Conservation (phyloP, 2,797 vertebrate genomes). For the Diglossa cyanea region DNA sequence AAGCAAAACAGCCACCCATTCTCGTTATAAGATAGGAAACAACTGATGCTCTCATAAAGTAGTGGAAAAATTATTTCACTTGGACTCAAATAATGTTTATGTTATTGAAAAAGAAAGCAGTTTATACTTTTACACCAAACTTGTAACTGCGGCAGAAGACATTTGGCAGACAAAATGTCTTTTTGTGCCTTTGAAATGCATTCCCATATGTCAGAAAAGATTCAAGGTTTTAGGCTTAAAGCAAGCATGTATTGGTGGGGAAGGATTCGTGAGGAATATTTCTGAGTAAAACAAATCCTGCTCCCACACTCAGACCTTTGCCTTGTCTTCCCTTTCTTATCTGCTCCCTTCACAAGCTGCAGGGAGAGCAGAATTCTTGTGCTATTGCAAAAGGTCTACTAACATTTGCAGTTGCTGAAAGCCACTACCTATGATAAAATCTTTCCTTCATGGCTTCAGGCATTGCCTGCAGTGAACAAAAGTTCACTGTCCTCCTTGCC, state of each 20-base stretch:
- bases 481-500: not conserved
- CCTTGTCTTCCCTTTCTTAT: not conserved
- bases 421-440: not conserved
- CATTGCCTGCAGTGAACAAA: not conserved
- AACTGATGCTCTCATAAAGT: not conserved
- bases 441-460: not conserved
- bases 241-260: not conserved
- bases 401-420: not conserved
- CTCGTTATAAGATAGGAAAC: not conserved
- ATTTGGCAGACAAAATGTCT: slow-evolving; percentile 65
- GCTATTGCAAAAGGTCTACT: not conserved
- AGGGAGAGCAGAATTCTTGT: not conserved
- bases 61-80: slow-evolving; percentile 44
- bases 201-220: slow-evolving; percentile 62
- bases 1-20: not conserved
- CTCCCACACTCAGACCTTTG: not conserved
- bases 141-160: slow-evolving; percentile 59
- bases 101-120: slow-evolving; percentile 66
- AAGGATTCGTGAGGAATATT: slow-evolving; percentile 12
- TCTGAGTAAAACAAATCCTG: not conserved
- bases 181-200: slow-evolving; percentile 67
- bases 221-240: slow-evolving; percentile 46
- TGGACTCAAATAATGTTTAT: slow-evolving; percentile 67
- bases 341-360: not conserved
- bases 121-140: slow-evolving; percentile 66